Evolutionary conservation across 2,113 vertebrate species (phyloP).

Genomic region (Typhlomys cinereus): DNA sequence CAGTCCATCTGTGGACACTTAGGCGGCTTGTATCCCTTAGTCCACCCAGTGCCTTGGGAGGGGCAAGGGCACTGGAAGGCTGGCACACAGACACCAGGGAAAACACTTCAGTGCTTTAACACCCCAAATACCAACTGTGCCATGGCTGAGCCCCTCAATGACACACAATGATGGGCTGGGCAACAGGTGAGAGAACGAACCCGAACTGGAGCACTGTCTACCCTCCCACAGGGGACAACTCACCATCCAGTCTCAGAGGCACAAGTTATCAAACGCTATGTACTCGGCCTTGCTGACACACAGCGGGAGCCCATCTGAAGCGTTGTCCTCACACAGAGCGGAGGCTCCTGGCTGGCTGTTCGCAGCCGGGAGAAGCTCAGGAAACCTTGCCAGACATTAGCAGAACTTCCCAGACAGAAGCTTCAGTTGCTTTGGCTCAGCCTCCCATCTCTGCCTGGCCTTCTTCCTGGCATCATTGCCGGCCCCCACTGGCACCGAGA

Average conservation of each 20-base stretch:
- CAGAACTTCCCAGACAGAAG: slow-evolving; percentile 2
- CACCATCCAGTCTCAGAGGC: neutral
- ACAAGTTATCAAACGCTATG: neutral
- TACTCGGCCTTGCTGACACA: neutral
- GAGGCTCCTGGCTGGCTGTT: neutral
- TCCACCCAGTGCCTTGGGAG: neutral
- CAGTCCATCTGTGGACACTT: neutral
- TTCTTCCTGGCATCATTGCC: neutral
- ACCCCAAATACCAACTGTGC: neutral
- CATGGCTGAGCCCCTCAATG: neutral
- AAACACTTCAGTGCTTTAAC: neutral
- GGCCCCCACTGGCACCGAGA: neutral
- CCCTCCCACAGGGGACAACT: neutral
- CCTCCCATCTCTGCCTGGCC: neutral
- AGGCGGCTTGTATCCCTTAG: neutral
- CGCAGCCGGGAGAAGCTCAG: neutral
- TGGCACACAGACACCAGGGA: neutral
- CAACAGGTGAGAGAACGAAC: neutral
- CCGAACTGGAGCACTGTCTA: neutral
- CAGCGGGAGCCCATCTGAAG: neutral
- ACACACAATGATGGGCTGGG: accelerated
- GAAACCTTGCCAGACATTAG: neutral
- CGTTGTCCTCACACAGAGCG: neutral
- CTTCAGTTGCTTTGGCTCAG: neutral
- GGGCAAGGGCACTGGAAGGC: neutral